Percentiles rank a stretch among this genome's conserved stretches.
Conservation (phyloP, 2,797 vertebrate species). For the Carduelis carduelis region DNA sequence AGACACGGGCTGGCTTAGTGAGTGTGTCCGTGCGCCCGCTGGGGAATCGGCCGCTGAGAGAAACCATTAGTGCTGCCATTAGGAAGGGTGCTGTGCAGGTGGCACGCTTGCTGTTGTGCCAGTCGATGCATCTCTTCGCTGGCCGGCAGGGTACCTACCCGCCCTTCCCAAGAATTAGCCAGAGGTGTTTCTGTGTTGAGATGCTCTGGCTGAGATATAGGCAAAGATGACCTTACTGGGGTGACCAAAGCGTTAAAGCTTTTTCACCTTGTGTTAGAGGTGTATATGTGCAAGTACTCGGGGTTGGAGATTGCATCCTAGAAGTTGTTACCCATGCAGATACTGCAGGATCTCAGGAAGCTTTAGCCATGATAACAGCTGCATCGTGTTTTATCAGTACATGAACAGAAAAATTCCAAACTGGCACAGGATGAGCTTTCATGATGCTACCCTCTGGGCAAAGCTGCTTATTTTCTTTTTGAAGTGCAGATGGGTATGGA, state of each 20-base stretch:
- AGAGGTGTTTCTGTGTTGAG: background rate
- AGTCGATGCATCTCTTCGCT: accelerated
- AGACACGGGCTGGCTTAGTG: accelerated
- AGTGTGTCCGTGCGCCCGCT: background rate
- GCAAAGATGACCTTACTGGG: background rate
- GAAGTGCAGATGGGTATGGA: background rate
- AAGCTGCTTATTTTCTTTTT: constrained; percentile 16
- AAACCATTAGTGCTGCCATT: background rate
- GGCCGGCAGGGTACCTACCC: background rate
- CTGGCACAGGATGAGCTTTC: background rate
- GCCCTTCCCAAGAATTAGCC: background rate
- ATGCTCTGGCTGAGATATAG: background rate
- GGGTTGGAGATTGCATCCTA: background rate
- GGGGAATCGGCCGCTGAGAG: background rate
- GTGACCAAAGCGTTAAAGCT: background rate
- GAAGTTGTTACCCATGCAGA: background rate
- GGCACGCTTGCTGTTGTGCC: background rate
- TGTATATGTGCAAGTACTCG: accelerated
- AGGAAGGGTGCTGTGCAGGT: background rate
- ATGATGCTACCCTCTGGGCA: background rate
- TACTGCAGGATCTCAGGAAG: background rate
- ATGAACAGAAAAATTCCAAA: background rate
- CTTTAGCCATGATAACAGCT: background rate
- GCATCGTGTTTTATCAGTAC: background rate
- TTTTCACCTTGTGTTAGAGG: background rate